A percentile compares a stretch with the other conserved stretches of the same genome.
Conservation (phyloP, 2,797 vertebrate species). For the Falco peregrinus region DNA sequence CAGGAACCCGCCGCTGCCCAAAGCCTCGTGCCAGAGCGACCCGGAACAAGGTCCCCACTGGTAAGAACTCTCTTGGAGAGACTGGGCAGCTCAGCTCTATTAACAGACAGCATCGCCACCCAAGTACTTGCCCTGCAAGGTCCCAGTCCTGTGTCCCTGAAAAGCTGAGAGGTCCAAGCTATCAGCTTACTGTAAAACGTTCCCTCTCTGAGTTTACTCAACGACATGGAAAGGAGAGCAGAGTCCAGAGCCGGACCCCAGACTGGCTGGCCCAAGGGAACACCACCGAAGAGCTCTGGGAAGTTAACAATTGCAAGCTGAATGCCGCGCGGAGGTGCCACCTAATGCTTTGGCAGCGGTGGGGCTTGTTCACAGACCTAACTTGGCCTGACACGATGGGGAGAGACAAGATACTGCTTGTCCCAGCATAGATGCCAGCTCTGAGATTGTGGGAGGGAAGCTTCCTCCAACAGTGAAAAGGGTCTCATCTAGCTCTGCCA, state of each 20-base stretch:
- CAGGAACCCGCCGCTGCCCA: rapidly evolving
- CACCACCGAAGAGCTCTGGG: background rate
- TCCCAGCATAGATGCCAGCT: background rate
- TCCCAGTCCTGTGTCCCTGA: background rate
- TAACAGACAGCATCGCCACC: background rate
- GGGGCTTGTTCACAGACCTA: background rate
- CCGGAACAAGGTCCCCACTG: background rate
- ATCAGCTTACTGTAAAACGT: background rate
- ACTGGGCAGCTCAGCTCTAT: background rate
- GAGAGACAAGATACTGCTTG: constrained; percentile 32
- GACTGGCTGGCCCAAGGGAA: rapidly evolving
- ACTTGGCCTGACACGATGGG: background rate
- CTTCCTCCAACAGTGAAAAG: background rate
- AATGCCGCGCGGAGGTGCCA: background rate
- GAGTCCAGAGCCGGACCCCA: background rate
- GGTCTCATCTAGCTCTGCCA: background rate
- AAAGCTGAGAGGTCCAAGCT: background rate
- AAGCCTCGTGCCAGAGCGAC: rapidly evolving
- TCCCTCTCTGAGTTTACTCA: background rate
- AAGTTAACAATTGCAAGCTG: background rate
- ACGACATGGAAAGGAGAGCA: background rate
- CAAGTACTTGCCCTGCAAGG: rapidly evolving
- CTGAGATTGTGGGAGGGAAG: constrained; percentile 17
- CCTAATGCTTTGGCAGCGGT: background rate
- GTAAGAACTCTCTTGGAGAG: background rate